A percentile compares a stretch with the other conserved stretches of the same genome.
Conservation (phyloP, 1,140 invertebrate species). For the Diabrotica undecimpunctata region DNA sequence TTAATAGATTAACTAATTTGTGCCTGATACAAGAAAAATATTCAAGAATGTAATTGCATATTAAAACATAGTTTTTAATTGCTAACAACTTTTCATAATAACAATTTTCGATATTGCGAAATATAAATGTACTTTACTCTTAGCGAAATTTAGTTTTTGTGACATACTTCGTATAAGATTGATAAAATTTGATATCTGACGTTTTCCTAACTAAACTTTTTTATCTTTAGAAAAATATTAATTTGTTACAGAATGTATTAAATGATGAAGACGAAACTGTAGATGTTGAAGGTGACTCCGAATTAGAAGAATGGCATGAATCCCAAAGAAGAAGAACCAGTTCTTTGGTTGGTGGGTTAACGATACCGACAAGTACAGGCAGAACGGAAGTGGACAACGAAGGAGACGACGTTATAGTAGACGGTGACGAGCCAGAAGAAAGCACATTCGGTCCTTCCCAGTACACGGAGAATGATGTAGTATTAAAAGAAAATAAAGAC, state of each 20-base stretch:
- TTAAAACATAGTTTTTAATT: too few species aligned
- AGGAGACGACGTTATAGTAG: conserved; percentile 69
- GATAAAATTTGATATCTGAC: too few species aligned
- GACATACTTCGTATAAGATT: too few species aligned
- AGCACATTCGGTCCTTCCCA: conserved; percentile 63
- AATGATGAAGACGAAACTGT: conserved; percentile 54
- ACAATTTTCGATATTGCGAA: too few species aligned
- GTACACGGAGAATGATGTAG: conserved; percentile 63
- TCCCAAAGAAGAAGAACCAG: conserved; percentile 37
- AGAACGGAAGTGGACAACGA: conserved; percentile 53
- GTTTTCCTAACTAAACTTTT: too few species aligned
- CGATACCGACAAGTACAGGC: conserved; percentile 33
- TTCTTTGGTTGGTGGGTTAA: conserved; percentile 28
- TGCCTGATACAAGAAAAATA: too few species aligned
- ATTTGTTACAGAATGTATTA: conserved; percentile 23
- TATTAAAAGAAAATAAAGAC: conserved; percentile 33
- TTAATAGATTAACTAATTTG: too few species aligned
- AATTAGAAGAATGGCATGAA: conserved; percentile 46
- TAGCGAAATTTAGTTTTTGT: too few species aligned
- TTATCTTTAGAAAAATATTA: too few species aligned
- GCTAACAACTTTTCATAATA: too few species aligned
- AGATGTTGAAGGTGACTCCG: conserved; percentile 52
- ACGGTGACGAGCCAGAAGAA: conserved; percentile 68
- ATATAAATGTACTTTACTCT: too few species aligned
- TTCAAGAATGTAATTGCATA: too few species aligned